Evolutionary conservation across 35 echinoderm and acorn worm genomes (phyloP).

Genomic region (Lytechinus pictus): DNA sequence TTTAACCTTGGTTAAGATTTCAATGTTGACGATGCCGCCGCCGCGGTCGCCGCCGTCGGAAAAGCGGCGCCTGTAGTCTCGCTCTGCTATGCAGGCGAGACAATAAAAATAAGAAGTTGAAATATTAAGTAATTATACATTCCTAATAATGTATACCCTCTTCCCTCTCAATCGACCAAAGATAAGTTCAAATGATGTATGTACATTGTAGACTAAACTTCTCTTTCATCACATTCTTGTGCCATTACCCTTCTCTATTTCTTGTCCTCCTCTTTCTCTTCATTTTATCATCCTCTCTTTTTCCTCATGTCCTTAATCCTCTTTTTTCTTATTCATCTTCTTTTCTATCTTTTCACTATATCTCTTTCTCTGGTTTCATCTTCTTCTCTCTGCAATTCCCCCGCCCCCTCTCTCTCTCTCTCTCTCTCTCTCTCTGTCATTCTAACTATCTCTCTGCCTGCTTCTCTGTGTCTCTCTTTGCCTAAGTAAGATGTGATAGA

Average conservation of each 20-base stretch:
- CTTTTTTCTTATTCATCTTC: background rate
- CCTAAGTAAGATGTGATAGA: background rate
- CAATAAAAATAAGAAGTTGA: too few relatives aligned
- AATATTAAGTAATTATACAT: too few relatives aligned
- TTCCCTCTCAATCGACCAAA: too few relatives aligned
- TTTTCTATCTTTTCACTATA: background rate
- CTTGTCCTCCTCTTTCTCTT: too few relatives aligned
- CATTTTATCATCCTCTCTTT: background rate
- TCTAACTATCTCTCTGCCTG: background rate
- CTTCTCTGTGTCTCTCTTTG: background rate
- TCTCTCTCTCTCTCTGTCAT: background rate
- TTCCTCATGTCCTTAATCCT: background rate
- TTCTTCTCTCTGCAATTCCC: background rate
- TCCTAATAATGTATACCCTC: too few relatives aligned
- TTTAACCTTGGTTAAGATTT: too few relatives aligned
- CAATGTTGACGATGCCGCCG: too few relatives aligned
- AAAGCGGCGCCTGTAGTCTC: too few relatives aligned
- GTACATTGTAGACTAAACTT: too few relatives aligned
- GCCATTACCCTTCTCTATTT: background rate
- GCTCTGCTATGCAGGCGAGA: too few relatives aligned
- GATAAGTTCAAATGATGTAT: too few relatives aligned
- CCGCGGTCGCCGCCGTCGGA: too few relatives aligned
- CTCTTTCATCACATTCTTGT: background rate
- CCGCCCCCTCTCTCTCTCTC: background rate
- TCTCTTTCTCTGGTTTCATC: background rate